Evolutionary conservation across 2,113 vertebrate genomes (phyloP).

Genomic region (Menidia beryllina): DNA sequence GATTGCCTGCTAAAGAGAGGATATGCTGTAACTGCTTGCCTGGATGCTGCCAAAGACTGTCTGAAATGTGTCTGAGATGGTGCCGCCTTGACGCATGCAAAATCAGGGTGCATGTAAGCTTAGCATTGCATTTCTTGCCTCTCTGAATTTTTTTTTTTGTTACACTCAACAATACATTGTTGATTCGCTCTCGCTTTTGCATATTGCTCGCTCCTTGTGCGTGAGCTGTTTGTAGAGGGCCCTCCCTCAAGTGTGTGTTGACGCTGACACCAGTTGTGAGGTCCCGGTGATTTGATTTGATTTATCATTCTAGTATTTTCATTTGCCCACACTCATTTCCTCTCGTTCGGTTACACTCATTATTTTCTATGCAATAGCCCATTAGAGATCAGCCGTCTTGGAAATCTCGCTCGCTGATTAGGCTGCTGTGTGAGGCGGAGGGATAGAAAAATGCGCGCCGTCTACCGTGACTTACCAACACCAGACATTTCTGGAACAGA

Average conservation of each 20-base stretch:
- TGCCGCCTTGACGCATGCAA: not conserved
- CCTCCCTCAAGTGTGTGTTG: slow-evolving; percentile 14
- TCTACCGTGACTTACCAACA: slow-evolving; percentile 87
- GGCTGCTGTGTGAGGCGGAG: slow-evolving; percentile 25
- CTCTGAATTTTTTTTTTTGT: not conserved
- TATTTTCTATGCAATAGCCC: slow-evolving; percentile 67
- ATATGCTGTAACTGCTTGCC: slow-evolving; percentile 1
- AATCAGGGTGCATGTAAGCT: not conserved
- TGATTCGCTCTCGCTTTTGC: not conserved
- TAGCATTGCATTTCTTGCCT: not conserved
- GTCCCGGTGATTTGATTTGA: slow-evolving; percentile 43
- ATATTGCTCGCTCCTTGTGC: slow-evolving; percentile 22
- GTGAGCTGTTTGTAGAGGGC: slow-evolving; percentile 18
- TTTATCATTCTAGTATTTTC: slow-evolving; percentile 57
- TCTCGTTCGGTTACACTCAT: slow-evolving; percentile 62
- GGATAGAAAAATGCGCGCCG: slow-evolving; percentile 21
- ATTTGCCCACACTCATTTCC: slow-evolving; percentile 49
- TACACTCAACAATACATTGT: not conserved
- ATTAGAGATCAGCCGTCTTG: slow-evolving; percentile 59
- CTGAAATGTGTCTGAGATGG: slow-evolving; percentile 15
- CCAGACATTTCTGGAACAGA: slow-evolving; percentile 95
- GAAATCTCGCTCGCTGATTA: slow-evolving; percentile 61
- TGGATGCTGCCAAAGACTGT: slow-evolving; percentile 27
- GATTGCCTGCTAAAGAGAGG: not conserved
- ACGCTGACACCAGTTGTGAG: slow-evolving; percentile 16